Evolutionary conservation across 2,113 vertebrate species (phyloP), one percentile per base, ranked within the genome.

Genomic region (Cichladusa arquata): DNA sequence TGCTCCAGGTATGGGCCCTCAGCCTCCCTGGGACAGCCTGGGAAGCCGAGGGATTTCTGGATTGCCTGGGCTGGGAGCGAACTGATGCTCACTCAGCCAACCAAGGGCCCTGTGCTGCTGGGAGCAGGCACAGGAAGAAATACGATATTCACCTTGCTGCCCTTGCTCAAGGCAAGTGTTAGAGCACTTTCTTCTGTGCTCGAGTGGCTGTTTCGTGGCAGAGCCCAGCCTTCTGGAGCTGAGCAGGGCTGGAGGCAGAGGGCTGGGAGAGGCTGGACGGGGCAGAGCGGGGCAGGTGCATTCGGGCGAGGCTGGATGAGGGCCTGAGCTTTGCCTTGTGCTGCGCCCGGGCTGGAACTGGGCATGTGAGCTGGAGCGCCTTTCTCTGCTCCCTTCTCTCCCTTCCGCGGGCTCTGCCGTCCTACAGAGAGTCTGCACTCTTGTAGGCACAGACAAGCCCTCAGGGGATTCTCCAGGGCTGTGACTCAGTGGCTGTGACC

Each of bases 221-320:
- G 66, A 85, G 5, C 6, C 23, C 45, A 11, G 38, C 13, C 12
- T 11, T n/a, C 16, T 2, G 66, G 33, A 31, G 14, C 1, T 5
- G 45, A 4, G 9, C 7, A 33, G 56, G 36, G 54, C 11, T 3
- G 8, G 33, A 36, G n/a, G 31, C 28, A 12, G 48, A 19, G 25
- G 5, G 11, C 4, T 3, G 33, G 34, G 28, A 24, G 8, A 5
- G 24, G 36, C 47, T 5, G 45, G 31, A 1, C 14, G 4, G 7
- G 47, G 14, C 71, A 13, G 31, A 11, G 40, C 2, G 19, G 11
- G 5, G 33, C 53, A 28, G 34, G 44, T 4, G 57, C 31, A 14
- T 0, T 1, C 2, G 2, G 26, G 9, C 0, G 11, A 3, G 44
- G 0, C 1, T 4, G 2, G 23, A 7, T 0, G 9, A 3, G 44